Base-by-base conservation (phyloP, 2,888 invertebrate species). In the Fabriciana adippe region DNA sequence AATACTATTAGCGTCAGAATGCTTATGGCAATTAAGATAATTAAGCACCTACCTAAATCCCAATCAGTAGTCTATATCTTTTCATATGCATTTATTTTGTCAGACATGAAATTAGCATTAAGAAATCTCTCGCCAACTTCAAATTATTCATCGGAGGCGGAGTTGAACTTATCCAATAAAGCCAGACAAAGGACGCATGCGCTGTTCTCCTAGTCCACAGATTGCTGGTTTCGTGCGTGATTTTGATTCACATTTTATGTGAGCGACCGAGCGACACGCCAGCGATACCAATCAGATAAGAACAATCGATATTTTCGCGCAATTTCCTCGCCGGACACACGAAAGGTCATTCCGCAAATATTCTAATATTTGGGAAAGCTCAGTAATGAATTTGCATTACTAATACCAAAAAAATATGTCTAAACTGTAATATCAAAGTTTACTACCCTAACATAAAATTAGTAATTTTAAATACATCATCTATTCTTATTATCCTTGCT, bases 251-350 rank as follows among this genome's bases (percentile, higher is more conserved):
- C 77, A 80, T 79, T 85, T 87, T 81, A 84, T 81, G 81, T 79
- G 81, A 82, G 78, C 75, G 73, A 72, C 73, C 74, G 76, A 76
- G 84, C 88, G 87, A 87, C 91, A 90, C 87, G 89, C 86, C 83
- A 76, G 70, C 78, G 78, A 78, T 78, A 75, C 69, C 78, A 80
- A 79, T 81, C 77, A 81, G 81, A 81, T 81, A 81, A 82, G 79
- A 72, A 74, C 74, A 82, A 82, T 82, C 82, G 75, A 82, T 81
- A 92, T 83, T 87, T 92, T 92, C 87, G 92, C 91, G 89, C 91
- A 89, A 90, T 89, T 85, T 82, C 81, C 81, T 68, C 83, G 79
- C 80, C 75, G 77, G 80, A 79, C 83, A 88, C 89, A 88, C 89
- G 88, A 91, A 90, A 92, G 92, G 91, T 91, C 90, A 86, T 66